These are phyloP conservation scores for Volucella zonaria DNA, from an alignment of 2,888 invertebrate species.

Conservation along the genomic window DNA sequence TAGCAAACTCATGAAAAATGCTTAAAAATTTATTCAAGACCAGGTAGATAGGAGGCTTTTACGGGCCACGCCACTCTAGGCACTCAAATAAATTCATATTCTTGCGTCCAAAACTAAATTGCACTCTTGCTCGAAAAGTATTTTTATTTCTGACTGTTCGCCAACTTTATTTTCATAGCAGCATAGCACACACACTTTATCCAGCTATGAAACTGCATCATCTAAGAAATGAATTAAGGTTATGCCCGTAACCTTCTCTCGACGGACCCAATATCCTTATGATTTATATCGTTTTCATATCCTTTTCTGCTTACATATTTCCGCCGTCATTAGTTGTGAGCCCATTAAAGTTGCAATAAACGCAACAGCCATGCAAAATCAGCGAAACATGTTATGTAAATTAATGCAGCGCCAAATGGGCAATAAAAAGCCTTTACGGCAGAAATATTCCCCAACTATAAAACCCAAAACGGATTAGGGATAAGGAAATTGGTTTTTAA, in stretches of 20 bases:
- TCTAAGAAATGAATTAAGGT: constrained; percentile 66
- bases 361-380: constrained; percentile 59
- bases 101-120: constrained; percentile 59
- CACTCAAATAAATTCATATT: constrained; percentile 68
- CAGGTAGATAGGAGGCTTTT: constrained; percentile 17
- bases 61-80: background rate
- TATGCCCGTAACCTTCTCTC: constrained; percentile 38
- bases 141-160: constrained; percentile 35
- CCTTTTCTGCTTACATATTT: constrained; percentile 3
- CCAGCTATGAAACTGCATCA: constrained; percentile 58
- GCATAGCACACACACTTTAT: constrained; percentile 19
- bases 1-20: background rate
- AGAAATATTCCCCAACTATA: background rate
- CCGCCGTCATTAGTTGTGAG: constrained; percentile 1
- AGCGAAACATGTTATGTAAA: constrained; percentile 40
- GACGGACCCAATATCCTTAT: constrained; percentile 59
- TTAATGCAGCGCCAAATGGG: constrained; percentile 56
- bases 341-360: constrained; percentile 57
- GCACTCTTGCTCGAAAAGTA: constrained; percentile 31
- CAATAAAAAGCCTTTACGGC: constrained; percentile 43
- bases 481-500: constrained; percentile 47
- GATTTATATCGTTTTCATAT: constrained; percentile 54
- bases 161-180: constrained; percentile 67
- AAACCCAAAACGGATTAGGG: constrained; percentile 6
- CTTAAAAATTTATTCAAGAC: constrained; percentile 57